Base-by-base conservation (phyloP, 1,140 invertebrate genomes). In the Drosophila murphyi region DNA sequence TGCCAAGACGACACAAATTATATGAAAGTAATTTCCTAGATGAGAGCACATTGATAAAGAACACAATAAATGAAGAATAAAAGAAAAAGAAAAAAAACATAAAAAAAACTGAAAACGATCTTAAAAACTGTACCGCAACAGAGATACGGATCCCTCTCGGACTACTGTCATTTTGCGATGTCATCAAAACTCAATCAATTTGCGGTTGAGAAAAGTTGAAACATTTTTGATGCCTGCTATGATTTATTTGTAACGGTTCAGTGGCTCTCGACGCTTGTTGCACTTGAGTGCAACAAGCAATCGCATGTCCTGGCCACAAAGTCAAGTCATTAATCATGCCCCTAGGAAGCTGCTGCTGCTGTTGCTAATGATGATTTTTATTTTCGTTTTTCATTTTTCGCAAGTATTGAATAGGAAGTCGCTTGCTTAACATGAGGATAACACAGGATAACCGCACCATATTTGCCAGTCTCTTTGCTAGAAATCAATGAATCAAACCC, bases 181-280 rank as follows among this genome's bases (percentile, higher is more conserved):
- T 88, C 85, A 88, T 88, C 85, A 88, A 88, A 88, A 69, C 51
- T 80, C 80, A 74, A 88, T 88, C 85, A 85, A 88, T 88, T 88
- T 85, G 81, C 85, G 85, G 77, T 89, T 89, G 43, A 60, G 59
- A 62, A 68, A 74, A 61, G 48, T 55, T 45, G 47, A 71, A 75
- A 70, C 50, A 34, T 37, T 29, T 28, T 7, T 82, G 59, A 54
- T 65, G 48, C 29, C 39, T 32, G 56, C 60, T 62, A 71, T 72
- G 74, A 89, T 85, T 83, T 89, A 88, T 88, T 73, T 70, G 73
- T 61, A 80, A 78, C 85, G 83, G 73, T 83, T 88, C 76, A 65
- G 65, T 77, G 70, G 74, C 28, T 61, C 54, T 57, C 31, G 28
- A 45, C 29, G 63, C 73, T 61, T 76, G 76, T 78, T 74, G 80